phyloP scores from a whole-genome alignment of 2,888 invertebrate species.

The Pyrochroa serraticornis region DNA sequence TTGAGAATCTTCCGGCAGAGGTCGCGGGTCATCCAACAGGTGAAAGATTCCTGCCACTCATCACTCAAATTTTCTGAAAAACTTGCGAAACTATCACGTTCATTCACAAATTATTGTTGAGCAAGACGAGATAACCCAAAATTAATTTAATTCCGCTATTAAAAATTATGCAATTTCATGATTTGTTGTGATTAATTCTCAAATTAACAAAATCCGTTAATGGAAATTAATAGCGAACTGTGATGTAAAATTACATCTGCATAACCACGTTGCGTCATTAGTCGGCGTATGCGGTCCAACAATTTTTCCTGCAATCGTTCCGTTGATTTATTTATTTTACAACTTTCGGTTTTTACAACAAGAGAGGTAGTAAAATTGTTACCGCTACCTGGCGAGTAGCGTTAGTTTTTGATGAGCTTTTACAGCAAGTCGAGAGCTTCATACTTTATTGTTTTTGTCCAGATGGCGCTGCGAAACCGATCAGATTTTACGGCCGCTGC shows the following conservation, averaged over 20 bases:
- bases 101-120: neutral
- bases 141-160: slow-evolving; percentile 12
- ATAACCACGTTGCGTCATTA: slow-evolving; percentile 19
- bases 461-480: too few species aligned
- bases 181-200: slow-evolving; percentile 9
- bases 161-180: slow-evolving; percentile 13
- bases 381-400: too few species aligned
- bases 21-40: slow-evolving; percentile 23
- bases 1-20: slow-evolving; percentile 24
- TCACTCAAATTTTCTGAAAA: slow-evolving; percentile 9
- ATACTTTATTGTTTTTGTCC: too few species aligned
- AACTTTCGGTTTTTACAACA: too few species aligned
- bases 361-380: too few species aligned
- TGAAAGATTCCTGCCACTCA: slow-evolving; percentile 27
- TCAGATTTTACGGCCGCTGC: too few species aligned
- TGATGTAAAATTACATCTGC: slow-evolving; percentile 23
- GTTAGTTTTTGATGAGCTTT: too few species aligned
- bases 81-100: slow-evolving; percentile 13
- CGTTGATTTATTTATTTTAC: too few species aligned
- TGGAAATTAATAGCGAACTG: slow-evolving; percentile 10
- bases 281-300: too few species aligned
- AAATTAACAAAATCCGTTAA: slow-evolving; percentile 10
- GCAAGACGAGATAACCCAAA: neutral
- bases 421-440: too few species aligned
- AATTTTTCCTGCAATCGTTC: too few species aligned